Base-by-base conservation (phyloP, 1,140 invertebrate species). In the Trachymyrmex septentrionalis region DNA sequence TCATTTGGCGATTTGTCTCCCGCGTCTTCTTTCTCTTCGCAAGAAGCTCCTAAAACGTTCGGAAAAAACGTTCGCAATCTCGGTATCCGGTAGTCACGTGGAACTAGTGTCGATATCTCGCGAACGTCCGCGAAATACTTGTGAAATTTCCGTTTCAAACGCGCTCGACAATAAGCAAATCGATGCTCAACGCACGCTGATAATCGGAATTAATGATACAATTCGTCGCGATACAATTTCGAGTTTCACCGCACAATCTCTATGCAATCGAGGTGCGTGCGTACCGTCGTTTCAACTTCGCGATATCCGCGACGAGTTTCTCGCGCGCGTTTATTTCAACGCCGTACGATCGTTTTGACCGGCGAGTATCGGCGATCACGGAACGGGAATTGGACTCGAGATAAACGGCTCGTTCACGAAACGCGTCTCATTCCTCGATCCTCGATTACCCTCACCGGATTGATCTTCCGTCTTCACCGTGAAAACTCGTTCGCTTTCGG, bases 131-230 rank as follows among this genome's bases (percentile, higher is more conserved):
- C 53, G 38, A 72, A 19, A 61, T 48, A 12, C 53, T 72, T 21
- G 24, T 12, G 10, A 38, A 71, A 71, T 57, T 53, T 82, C 16
- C 55, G 34, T 82, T 59, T 66, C 66, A 24, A 24, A 27, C 21
- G 30, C 21, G 61, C 44, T 16, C 82, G 61, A 50, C 12, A 55
- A 78, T 80, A 24, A 59, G 64, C 59, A 34, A 67, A 80, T 84
- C 30, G 38, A 19, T 16, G 76, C 38, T 77, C 78, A 27, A 44
- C 72, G 55, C 30, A 53, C 57, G 57, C 38, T 50, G 34, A 64
- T 50, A 38, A 80, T 55, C n/a, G 1, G n/a, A 38, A 44, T 34
- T 55, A 55, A 72, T 16, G 21, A 27, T 82, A 73, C 34, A 30
- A 72, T 59, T 27, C 14, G 10, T 24, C n/a, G 34, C 27, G n/a